Percentiles rank a stretch among this genome's conserved stretches.
These are phyloP conservation scores for Siderastrea siderea DNA, from an alignment of 92 coral and sea anemone species.

Conservation along the genomic window DNA sequence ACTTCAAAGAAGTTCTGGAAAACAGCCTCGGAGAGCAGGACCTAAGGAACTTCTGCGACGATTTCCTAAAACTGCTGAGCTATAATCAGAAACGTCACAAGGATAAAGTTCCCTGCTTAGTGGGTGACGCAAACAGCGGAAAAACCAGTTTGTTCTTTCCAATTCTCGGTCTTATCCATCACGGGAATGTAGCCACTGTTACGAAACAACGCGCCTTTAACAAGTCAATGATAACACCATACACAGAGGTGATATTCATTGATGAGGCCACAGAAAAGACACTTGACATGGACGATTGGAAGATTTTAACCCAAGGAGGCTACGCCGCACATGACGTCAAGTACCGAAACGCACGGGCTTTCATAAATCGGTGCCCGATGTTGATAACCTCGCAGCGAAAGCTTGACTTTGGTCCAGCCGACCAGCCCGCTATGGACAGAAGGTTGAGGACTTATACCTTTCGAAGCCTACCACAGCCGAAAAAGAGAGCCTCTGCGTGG, in stretches of 20 bases:
- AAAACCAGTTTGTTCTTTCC: too few relatives aligned
- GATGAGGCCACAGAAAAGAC: background rate
- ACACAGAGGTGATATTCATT: background rate
- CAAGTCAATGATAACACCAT: background rate
- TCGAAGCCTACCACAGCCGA: too few relatives aligned
- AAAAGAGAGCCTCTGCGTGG: too few relatives aligned
- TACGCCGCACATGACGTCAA: background rate
- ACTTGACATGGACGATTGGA: background rate
- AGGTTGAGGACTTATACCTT: too few relatives aligned
- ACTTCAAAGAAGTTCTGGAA: constrained; percentile 27
- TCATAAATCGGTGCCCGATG: constrained; percentile 10
- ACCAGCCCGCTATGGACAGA: too few relatives aligned
- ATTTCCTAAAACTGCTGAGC: background rate
- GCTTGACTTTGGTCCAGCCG: too few relatives aligned
- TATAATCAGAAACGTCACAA: background rate
- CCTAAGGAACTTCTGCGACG: background rate
- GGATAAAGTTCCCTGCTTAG: too few relatives aligned
- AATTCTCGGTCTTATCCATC: background rate
- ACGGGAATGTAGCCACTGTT: background rate
- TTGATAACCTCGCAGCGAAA: background rate
- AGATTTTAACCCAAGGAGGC: background rate
- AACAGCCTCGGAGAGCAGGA: constrained; percentile 37
- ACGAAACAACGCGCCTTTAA: background rate
- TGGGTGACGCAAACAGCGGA: background rate
- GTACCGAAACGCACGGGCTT: too few relatives aligned